phyloP scores from a whole-genome alignment of 2,888 invertebrate species.

The Busseola fusca region DNA sequence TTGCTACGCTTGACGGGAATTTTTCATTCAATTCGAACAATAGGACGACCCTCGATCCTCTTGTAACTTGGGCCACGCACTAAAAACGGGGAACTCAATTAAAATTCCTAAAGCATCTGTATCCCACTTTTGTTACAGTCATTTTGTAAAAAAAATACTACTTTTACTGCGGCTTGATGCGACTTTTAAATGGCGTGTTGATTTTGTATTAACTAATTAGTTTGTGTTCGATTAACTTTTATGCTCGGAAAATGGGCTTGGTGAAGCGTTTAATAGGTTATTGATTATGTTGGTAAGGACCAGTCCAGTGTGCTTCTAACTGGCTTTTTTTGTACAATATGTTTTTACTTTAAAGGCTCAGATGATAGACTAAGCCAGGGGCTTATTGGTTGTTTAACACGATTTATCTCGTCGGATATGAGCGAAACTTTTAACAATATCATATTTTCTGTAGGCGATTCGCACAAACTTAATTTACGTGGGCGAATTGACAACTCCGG shows the following conservation, averaged over 20 bases:
- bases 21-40: slow-evolving; percentile 37
- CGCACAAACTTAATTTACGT: background rate
- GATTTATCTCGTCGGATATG: background rate
- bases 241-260: slow-evolving; percentile 21
- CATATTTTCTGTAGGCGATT: background rate
- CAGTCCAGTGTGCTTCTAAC: background rate
- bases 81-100: slow-evolving; percentile 78
- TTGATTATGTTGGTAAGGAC: background rate
- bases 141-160: slow-evolving; percentile 76
- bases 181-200: slow-evolving; percentile 60
- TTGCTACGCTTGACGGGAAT: slow-evolving; percentile 13
- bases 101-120: slow-evolving; percentile 78
- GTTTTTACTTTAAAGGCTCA: background rate
- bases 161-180: slow-evolving; percentile 49
- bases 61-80: slow-evolving; percentile 54
- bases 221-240: slow-evolving; percentile 42
- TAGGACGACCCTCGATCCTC: slow-evolving; percentile 10
- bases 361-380: background rate
- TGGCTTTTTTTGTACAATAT: background rate
- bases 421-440: background rate
- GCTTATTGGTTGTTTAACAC: background rate
- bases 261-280: slow-evolving; percentile 10
- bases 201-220: slow-evolving; percentile 64
- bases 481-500: too few species aligned
- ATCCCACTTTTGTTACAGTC: slow-evolving; percentile 75